Percentiles rank a stretch among this genome's conserved stretches.
phyloP scores from a whole-genome alignment of 2,888 invertebrate species.

The Syrphus vitripennis region DNA sequence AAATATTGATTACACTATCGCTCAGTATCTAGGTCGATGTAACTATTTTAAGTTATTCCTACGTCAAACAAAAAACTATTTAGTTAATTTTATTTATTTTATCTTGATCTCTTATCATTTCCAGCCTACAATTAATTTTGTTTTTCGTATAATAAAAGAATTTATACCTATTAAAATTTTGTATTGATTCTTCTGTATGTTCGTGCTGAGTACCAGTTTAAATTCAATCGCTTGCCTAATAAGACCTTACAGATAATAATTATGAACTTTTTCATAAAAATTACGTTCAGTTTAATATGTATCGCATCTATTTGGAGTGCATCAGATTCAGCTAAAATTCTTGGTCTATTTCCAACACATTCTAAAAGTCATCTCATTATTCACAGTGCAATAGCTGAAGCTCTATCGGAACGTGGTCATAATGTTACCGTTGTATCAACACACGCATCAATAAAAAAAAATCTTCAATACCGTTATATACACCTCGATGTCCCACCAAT shows the following conservation, averaged over 20 bases:
- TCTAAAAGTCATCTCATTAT: constrained; percentile 77
- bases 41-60: no score
- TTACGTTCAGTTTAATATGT: background rate
- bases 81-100: no score
- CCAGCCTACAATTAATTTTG: no score
- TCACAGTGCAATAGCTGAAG: constrained; percentile 75
- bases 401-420: constrained; percentile 76
- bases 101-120: no score
- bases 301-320: background rate
- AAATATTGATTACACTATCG: no score
- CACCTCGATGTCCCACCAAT: background rate
- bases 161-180: no score
- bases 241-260: background rate
- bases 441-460: constrained; percentile 48
- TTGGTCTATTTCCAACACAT: constrained; percentile 75
- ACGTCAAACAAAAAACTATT: no score
- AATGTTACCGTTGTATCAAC: constrained; percentile 76
- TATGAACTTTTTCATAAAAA: background rate
- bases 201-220: background rate
- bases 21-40: no score
- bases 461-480: background rate
- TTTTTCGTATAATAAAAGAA: no score
- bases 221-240: background rate
- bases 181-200: no score
- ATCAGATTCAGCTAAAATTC: constrained; percentile 72